Evolutionary conservation across 2,888 invertebrate species (phyloP), one percentile per base, ranked within the genome.

Genomic region (Clitarchus hookeri): DNA sequence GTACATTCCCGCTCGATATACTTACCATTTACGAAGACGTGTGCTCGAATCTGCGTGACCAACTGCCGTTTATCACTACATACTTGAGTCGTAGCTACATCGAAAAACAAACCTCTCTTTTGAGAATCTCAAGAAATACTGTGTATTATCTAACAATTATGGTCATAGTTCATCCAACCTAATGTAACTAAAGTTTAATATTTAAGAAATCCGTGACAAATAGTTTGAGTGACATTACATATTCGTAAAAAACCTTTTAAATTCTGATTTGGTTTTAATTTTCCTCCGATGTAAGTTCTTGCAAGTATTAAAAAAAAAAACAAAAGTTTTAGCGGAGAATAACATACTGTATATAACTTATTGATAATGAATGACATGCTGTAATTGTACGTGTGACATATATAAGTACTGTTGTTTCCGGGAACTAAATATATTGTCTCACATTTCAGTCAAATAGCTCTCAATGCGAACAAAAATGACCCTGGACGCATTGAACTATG

Each of bases 311-410:
- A 65, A 19, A n/a, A 23, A 65, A 65, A 19, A 65, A 65, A 19
- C 65, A 65, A 65, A 65, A 9, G 65, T 65, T n/a, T 65, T 65
- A 65, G 65, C 65, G n/a, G 65, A 16, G 65, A 65, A n/a, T 65
- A 65, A 65, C 65, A 23, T 16, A 65, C 65, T 65, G 65, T 65
- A 65, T 9, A 65, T 65, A 65, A 65, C 65, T 65, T 65, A 23
- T 65, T 16, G 65, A 23, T 65, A 53, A 85, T 85, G 82, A 78
- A 78, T 27, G 27, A 85, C 16, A 26, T 85, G 27, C 80, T 85
- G 80, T 82, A 82, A 83, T 54, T 85, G 65, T 83, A 85, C 53
- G 85, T 65, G 85, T 83, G 85, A 82, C 36, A 82, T 11, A 82
- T 13, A 13, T 23, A 65, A 11, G 48, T 48, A 65, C 65, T 65